Evolutionary conservation across 2,113 vertebrate genomes (phyloP).

Genomic region (Lagopus leucura): DNA sequence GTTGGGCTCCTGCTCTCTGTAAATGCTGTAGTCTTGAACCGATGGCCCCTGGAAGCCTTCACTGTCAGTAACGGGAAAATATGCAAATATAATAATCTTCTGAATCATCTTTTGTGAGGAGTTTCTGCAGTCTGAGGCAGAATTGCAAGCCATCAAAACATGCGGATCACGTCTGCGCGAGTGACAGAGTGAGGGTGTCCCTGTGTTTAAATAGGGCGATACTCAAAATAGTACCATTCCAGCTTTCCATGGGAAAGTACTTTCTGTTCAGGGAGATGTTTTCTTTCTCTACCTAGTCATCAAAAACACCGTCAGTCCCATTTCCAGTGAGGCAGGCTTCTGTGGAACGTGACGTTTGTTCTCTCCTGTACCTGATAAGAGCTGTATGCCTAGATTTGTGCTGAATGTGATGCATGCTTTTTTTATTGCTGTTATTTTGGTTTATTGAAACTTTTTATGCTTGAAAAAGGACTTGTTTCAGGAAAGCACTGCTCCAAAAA

Average conservation of each 20-base stretch:
- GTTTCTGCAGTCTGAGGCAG: conserved; percentile 9
- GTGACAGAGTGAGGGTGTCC: conserved; percentile 68
- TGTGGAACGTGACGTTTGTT: conserved; percentile 47
- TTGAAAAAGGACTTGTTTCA: background rate
- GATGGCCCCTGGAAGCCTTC: background rate
- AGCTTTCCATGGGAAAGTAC: conserved; percentile 72
- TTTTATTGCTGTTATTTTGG: background rate
- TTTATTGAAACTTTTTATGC: background rate
- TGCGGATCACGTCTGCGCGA: conserved; percentile 44
- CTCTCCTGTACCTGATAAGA: conserved; percentile 49
- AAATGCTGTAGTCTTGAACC: background rate
- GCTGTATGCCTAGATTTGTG: background rate
- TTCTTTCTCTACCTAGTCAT: conserved; percentile 69
- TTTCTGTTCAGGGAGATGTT: conserved; percentile 69
- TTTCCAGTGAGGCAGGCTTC: conserved; percentile 46
- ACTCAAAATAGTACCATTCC: conserved; percentile 69
- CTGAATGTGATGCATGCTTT: background rate
- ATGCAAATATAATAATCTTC: conserved; percentile 21
- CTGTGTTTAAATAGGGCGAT: conserved; percentile 61
- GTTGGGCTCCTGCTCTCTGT: background rate
- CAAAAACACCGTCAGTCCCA: conserved; percentile 64
- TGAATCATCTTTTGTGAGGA: conserved; percentile 33
- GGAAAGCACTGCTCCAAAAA: background rate
- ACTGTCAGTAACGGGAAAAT: background rate
- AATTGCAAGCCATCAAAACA: conserved; percentile 23